Conservation (phyloP, 2,113 vertebrate species). For the Pontoporia blainvillei region DNA sequence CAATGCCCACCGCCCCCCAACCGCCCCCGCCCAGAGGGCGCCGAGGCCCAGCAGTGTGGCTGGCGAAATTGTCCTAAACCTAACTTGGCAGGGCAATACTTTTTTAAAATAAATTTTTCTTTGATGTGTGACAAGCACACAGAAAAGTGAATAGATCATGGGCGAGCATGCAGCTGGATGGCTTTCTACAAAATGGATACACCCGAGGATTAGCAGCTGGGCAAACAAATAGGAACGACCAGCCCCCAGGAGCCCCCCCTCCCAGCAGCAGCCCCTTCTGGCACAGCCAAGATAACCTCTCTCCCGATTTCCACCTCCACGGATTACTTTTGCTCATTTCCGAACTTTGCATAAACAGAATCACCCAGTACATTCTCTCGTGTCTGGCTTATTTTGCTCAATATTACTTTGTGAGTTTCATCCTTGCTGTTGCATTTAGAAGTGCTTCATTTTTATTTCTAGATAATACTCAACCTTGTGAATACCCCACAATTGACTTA, state of each 20-base stretch:
- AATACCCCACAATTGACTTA: fast-evolving
- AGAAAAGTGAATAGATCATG: not conserved
- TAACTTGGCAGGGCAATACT: not conserved
- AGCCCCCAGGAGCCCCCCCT: fast-evolving
- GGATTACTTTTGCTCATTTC: not conserved
- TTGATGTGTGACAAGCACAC: not conserved
- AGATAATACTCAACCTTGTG: too few species aligned
- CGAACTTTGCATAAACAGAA: not conserved
- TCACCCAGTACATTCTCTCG: not conserved
- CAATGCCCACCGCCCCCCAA: too few species aligned
- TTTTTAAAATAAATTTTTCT: not conserved
- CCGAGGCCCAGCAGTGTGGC: not conserved
- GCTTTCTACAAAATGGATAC: not conserved
- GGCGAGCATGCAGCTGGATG: not conserved
- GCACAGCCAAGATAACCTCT: too few species aligned
- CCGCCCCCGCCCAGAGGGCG: not conserved
- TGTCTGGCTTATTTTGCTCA: not conserved
- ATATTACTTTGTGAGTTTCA: not conserved
- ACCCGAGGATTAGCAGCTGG: not conserved
- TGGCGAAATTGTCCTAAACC: not conserved
- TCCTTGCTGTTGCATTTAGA: fast-evolving
- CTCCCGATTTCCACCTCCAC: not conserved
- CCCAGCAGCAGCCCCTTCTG: not conserved
- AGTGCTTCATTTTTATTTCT: not conserved
- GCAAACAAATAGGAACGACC: not conserved